Evolutionary conservation across 2,797 vertebrate species (phyloP).

Genomic region (Semaprochilodus insignis): DNA sequence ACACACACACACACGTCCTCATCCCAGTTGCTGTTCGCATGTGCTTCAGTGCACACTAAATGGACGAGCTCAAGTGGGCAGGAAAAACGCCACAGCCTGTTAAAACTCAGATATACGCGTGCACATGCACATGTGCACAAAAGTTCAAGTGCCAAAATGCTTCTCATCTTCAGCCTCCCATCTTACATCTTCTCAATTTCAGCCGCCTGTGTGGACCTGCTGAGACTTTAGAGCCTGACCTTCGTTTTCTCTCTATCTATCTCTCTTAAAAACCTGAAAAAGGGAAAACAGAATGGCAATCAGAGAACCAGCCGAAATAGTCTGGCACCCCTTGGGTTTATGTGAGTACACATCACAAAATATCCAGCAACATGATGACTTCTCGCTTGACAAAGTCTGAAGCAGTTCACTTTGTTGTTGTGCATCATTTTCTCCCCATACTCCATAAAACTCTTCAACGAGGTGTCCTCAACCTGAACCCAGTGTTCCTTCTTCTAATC

Average conservation of each 20-base stretch:
- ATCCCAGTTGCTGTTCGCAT: background rate
- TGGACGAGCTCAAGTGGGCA: background rate
- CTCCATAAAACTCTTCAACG: background rate
- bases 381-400: background rate
- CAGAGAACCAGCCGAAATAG: background rate
- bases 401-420: background rate
- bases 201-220: background rate
- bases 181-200: background rate
- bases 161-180: background rate
- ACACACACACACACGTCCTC: background rate
- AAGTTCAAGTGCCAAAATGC: background rate
- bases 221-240: background rate
- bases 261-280: background rate
- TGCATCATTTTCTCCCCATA: background rate
- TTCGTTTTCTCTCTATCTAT: background rate
- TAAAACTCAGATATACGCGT: background rate
- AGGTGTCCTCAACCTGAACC: background rate
- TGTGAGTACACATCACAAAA: background rate
- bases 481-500: background rate
- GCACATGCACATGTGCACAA: background rate
- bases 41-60: background rate
- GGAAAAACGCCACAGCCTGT: background rate
- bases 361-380: background rate
- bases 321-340: background rate
- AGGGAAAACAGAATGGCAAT: background rate